Evolutionary conservation across 2,888 invertebrate species (phyloP).

Genomic region (Cantharis lateralis): DNA sequence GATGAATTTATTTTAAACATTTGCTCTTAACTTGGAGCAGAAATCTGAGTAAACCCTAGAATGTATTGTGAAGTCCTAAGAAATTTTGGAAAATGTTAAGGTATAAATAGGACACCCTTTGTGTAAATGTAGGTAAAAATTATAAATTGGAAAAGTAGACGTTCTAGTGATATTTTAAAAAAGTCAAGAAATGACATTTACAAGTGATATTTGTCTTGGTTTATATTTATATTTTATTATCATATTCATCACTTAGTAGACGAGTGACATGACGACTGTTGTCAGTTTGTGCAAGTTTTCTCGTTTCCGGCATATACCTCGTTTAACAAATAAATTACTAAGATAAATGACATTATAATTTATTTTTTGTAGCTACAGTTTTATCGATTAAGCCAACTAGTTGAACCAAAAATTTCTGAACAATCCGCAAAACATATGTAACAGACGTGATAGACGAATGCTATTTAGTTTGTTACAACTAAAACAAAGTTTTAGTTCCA

Average conservation of each 20-base stretch:
- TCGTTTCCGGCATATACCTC: slow-evolving; percentile 35
- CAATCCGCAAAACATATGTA: slow-evolving; percentile 16
- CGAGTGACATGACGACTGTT: slow-evolving; percentile 42
- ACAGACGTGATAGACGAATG: slow-evolving; percentile 28
- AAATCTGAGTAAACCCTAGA: no score
- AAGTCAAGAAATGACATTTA: slow-evolving; percentile 14
- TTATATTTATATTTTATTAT: slow-evolving; percentile 46
- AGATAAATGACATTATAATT: slow-evolving; percentile 45
- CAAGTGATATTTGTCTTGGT: slow-evolving; percentile 23
- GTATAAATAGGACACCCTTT: background rate
- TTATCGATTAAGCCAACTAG: slow-evolving; percentile 27
- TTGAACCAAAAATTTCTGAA: slow-evolving; percentile 11
- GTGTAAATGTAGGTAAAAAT: background rate
- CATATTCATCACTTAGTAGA: slow-evolving; percentile 43
- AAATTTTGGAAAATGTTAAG: no score
- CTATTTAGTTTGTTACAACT: slow-evolving; percentile 34
- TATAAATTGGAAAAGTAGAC: background rate
- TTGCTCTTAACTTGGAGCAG: no score
- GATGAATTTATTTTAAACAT: no score
- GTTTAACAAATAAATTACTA: slow-evolving; percentile 43
- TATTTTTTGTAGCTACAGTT: slow-evolving; percentile 35
- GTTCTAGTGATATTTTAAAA: slow-evolving; percentile 1
- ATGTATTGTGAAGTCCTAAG: no score
- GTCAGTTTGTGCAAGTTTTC: slow-evolving; percentile 38
- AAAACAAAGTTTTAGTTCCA: slow-evolving; percentile 36